Base-by-base conservation (phyloP, 2,113 vertebrate genomes). In the Columba livia region DNA sequence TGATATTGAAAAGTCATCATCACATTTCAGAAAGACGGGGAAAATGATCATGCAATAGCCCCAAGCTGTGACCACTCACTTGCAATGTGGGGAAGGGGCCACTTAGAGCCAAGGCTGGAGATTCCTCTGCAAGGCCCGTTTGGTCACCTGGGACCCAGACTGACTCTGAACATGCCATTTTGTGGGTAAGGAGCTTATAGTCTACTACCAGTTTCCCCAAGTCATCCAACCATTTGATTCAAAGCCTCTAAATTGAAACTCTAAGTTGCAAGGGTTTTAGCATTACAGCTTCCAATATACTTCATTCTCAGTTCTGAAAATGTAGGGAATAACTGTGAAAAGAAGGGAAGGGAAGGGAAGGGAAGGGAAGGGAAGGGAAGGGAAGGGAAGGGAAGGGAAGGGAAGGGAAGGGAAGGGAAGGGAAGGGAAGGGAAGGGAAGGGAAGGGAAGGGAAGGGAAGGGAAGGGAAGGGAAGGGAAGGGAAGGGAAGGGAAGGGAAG, bases 151-250 rank as follows among this genome's bases (percentile, higher is more conserved):
- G 36, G 28, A 65, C 32, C 10, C 29, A 47, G 21, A 44, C 16
- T 0, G 0, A 17, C 58, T 44, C 62, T 26, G 31, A 77, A 51
- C 29, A 44, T 57, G 34, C 0, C 0, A 4, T 56, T 3, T 3
- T 25, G 16, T 36, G 25, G 12, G 24, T 50, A 40, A 87, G 38
- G 16, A 58, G 9, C 10, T 15, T 11, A 38, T 13, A 26, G 12
- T 18, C 34, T n/a, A 25, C 36, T 25, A 47, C 12, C 32, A 42
- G 32, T 70, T 65, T 65, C 40, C 44, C 64, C 0, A 0, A 57
- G 8, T 51, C 34, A 81, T 36, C 38, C 38, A 21, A 28, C n/a
- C 50, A 48, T 57, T 90, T 78, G 21, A 69, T 72, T 80, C 53
- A 75, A 93, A 79, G n/a, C 17, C 13, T 86, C 67, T 60, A 67